Evolutionary conservation across 2,113 vertebrate species (phyloP).

Genomic region (rat (Rattus norvegicus)): DNA sequence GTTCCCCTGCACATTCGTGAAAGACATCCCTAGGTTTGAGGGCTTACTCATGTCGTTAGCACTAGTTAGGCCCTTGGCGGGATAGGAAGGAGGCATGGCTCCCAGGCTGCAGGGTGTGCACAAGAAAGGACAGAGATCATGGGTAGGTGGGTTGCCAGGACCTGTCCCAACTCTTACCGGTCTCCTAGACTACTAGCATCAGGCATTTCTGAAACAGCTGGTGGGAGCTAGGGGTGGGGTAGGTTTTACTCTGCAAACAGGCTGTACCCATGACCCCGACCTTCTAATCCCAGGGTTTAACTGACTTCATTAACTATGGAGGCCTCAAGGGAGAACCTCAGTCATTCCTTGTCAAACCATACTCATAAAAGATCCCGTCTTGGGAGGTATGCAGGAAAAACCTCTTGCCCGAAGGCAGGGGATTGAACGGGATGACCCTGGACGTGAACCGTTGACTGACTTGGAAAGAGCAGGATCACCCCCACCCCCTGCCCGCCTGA

Average conservation of each 20-base stretch:
- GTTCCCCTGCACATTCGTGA: not conserved
- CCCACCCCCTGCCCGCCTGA: not conserved
- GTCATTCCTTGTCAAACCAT: slow-evolving; percentile 54
- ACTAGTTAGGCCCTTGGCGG: not conserved
- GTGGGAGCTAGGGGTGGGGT: slow-evolving; percentile 69
- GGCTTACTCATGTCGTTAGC: not conserved
- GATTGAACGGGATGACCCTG: slow-evolving; percentile 27
- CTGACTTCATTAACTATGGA: slow-evolving; percentile 80
- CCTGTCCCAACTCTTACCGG: not conserved
- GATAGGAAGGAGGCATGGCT: not conserved
- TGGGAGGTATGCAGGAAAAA: slow-evolving; percentile 44
- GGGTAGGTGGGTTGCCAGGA: not conserved
- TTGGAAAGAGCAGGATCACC: slow-evolving; percentile 23
- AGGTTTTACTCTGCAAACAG: slow-evolving; percentile 74
- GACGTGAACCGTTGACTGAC: not conserved
- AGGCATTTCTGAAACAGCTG: slow-evolving; percentile 81
- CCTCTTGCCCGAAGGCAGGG: not conserved
- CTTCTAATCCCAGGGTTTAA: slow-evolving; percentile 81
- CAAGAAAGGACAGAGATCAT: not conserved
- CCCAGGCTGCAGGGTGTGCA: not conserved
- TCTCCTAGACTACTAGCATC: slow-evolving; percentile 76
- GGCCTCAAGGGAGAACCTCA: slow-evolving; percentile 60
- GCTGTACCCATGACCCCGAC: slow-evolving; percentile 78
- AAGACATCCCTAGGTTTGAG: not conserved
- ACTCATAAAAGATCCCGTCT: slow-evolving; percentile 31